Percentiles rank a stretch among this genome's conserved stretches.
These are phyloP conservation scores for Esox masquinongy DNA, from an alignment of 2,797 vertebrate species.

Conservation along the genomic window DNA sequence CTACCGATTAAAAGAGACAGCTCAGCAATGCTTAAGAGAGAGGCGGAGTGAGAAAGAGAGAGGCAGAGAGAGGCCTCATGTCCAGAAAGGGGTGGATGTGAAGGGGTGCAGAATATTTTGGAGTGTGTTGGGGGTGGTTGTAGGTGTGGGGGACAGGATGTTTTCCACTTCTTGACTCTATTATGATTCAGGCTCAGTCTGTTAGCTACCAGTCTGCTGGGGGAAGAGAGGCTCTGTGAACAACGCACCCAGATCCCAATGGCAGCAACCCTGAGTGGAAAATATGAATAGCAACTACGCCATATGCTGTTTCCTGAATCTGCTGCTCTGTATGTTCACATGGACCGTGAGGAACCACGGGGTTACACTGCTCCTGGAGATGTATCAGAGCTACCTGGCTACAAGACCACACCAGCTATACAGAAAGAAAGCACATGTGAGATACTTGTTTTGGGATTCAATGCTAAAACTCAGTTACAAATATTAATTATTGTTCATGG, in stretches of 20 bases:
- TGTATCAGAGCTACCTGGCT: constrained; percentile 59
- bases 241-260: constrained; percentile 27
- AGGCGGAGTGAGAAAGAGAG: constrained; percentile 49
- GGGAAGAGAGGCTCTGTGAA: constrained; percentile 47
- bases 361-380: constrained; percentile 59
- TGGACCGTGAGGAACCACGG: constrained; percentile 64
- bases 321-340: constrained; percentile 70
- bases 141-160: constrained; percentile 36
- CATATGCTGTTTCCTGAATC: constrained; percentile 75
- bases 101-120: constrained; percentile 18
- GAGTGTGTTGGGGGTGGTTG: not conserved
- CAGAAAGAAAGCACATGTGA: constrained; percentile 50
- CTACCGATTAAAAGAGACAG: constrained; percentile 84
- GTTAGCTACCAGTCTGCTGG: constrained; percentile 34
- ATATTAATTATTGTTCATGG: constrained; percentile 73
- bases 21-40: constrained; percentile 72
- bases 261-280: constrained; percentile 57
- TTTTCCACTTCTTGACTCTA: constrained; percentile 61
- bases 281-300: constrained; percentile 60
- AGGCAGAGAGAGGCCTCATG: constrained; percentile 56
- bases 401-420: constrained; percentile 62
- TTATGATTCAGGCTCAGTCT: constrained; percentile 69
- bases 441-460: constrained; percentile 66
- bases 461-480: constrained; percentile 65
- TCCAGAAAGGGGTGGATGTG: constrained; percentile 65